phyloP scores from a whole-genome alignment of 1,140 invertebrate species.

The Drosophila quadrilineata region DNA sequence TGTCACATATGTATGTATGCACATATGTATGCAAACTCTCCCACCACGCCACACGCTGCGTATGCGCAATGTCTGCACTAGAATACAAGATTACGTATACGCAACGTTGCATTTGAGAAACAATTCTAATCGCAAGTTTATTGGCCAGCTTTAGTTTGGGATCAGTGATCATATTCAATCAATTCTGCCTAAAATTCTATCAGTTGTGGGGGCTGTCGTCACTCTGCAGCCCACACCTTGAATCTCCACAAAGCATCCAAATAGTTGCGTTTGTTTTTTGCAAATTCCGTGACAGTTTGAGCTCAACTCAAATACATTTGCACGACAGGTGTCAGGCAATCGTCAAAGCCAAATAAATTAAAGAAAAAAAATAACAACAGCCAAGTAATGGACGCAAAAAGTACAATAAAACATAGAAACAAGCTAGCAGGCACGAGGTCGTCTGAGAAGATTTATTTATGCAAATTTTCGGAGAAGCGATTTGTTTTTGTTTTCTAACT shows the following conservation, averaged over 20 bases:
- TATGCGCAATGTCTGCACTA: neutral
- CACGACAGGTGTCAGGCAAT: constrained; percentile 36
- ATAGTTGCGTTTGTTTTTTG: constrained; percentile 16
- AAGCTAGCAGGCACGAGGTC: constrained; percentile 16
- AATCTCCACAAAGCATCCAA: constrained; percentile 7
- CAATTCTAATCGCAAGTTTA: neutral
- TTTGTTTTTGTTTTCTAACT: neutral
- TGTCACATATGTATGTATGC: neutral
- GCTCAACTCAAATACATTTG: constrained; percentile 35
- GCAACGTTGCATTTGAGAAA: neutral
- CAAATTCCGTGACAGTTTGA: constrained; percentile 14
- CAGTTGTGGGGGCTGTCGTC: constrained; percentile 15
- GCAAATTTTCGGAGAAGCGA: constrained; percentile 2
- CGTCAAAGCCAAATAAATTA: constrained; percentile 7
- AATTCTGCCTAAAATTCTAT: constrained; percentile 4
- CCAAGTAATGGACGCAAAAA: too few species aligned
- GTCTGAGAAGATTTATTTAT: constrained; percentile 18
- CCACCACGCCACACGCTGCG: constrained; percentile 1
- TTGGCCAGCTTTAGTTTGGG: too few species aligned
- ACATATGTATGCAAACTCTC: too few species aligned
- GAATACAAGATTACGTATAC: neutral
- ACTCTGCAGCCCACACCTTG: constrained; percentile 22
- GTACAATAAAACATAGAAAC: constrained; percentile 1
- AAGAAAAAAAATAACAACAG: constrained; percentile 3
- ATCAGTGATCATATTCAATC: too few species aligned